These are phyloP conservation scores for Antitype chi DNA, from an alignment of 2,888 invertebrate species.

Conservation along the genomic window DNA sequence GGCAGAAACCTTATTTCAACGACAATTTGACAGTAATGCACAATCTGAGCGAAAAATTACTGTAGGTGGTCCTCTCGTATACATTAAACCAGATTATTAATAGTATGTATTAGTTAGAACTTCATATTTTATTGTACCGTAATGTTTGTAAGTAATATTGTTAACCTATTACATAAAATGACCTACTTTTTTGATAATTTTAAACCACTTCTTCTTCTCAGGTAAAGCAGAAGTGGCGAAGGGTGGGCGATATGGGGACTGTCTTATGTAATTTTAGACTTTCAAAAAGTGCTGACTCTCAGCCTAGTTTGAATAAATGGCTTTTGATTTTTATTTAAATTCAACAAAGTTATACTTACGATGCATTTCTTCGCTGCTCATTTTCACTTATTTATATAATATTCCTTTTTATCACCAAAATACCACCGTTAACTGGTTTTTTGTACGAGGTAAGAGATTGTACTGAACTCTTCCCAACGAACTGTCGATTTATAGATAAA, in stretches of 20 bases:
- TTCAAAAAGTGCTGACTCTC: too few species aligned
- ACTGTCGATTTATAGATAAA: conserved; percentile 44
- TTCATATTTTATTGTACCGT: neutral
- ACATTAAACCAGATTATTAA: neutral
- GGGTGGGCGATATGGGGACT: too few species aligned
- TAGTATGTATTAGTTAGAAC: neutral
- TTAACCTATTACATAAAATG: neutral
- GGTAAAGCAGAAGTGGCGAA: too few species aligned
- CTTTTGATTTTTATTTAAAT: too few species aligned
- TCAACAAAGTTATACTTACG: conserved; percentile 25
- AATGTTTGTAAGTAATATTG: neutral
- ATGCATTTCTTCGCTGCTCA: conserved; percentile 42
- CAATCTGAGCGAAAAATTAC: neutral
- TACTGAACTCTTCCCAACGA: conserved; percentile 35
- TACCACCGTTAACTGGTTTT: conserved; percentile 22
- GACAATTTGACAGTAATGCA: neutral
- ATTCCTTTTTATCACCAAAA: conserved; percentile 15
- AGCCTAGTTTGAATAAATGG: too few species aligned
- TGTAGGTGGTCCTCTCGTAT: neutral
- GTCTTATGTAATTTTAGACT: too few species aligned
- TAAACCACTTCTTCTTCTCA: neutral
- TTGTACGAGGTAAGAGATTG: conserved; percentile 10
- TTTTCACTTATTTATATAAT: conserved; percentile 19
- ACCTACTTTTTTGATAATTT: neutral
- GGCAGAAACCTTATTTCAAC: neutral